A percentile compares a stretch with the other conserved stretches of the same genome.
phyloP scores from a whole-genome alignment of 2,113 vertebrate genomes.

The Hippocampus barbouri region DNA sequence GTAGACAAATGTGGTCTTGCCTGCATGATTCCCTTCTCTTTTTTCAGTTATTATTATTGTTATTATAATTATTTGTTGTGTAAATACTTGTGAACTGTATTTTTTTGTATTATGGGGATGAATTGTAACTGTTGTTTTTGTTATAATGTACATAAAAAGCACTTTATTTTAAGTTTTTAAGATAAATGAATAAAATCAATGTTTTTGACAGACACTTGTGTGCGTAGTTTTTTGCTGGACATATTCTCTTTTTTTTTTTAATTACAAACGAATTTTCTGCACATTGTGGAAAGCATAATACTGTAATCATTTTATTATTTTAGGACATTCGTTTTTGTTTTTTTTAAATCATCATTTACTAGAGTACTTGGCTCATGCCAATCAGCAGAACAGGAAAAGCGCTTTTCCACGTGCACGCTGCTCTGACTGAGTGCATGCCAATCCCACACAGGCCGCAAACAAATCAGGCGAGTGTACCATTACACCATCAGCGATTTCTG shows the following conservation, averaged over 20 bases:
- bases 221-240: neutral
- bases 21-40: conserved; percentile 65
- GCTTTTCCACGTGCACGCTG: neutral
- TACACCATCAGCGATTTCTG: too few relatives aligned
- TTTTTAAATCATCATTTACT: too few relatives aligned
- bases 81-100: conserved; percentile 72
- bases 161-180: conserved; percentile 77
- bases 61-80: conserved; percentile 49
- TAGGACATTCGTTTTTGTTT: too few relatives aligned
- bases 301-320: too few relatives aligned
- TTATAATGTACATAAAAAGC: conserved; percentile 77
- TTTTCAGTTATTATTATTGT: neutral
- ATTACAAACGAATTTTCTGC: too few relatives aligned
- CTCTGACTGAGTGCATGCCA: neutral
- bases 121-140: conserved; percentile 74
- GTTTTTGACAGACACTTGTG: conserved; percentile 49
- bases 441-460: too few relatives aligned
- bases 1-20: conserved; percentile 71
- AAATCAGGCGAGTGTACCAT: too few relatives aligned
- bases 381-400: neutral
- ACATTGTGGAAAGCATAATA: too few relatives aligned
- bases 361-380: too few relatives aligned
- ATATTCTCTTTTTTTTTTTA: too few relatives aligned
- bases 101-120: conserved; percentile 71
- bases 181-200: conserved; percentile 73